Base-by-base conservation (phyloP, 2,888 invertebrate species). In the Petrolisthes manimaculis region DNA sequence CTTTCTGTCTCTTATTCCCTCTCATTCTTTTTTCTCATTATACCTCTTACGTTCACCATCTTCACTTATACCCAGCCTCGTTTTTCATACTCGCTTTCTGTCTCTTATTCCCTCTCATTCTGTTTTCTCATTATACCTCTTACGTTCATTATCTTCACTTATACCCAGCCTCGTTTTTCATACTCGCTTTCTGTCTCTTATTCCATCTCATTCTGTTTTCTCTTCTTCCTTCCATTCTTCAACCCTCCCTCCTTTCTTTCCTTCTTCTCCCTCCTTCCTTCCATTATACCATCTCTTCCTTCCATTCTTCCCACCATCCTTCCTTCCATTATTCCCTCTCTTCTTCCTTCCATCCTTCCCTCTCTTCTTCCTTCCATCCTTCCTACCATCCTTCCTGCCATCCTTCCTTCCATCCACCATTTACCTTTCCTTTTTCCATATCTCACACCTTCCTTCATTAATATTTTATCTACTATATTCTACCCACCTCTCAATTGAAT, bases 51-150 rank as follows among this genome's bases (percentile, higher is more conserved):
- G 37, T 37, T 37, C 37, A 37, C 2, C 37, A 37, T 37, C 37
- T 37, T 37, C 37, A 37, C 37, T 37, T 37, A 37, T 37, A 37
- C 37, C 37, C 37, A 37, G 0, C 37, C 37, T 37, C 37, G 37
- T 37, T 37, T 37, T 18, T 61, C 61, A 2, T 18, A 12, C 61
- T 61, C 61, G 1, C 61, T 61, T 18, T 61, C 61, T 71, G 18
- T 71, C 71, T 71, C 71, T 71, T n/a, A 18, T n/a, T 71, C 71
- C n/a, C 71, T 71, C 71, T 71, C 53, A 77, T 37, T 24, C 24
- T n/a, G n/a, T n/a, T n/a, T n/a, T n/a, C n/a, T n/a, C n/a, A n/a
- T n/a, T 37, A 37, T 37, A 37, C 37, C 37, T 37, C 37, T 37
- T 37, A 37, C 37, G 37, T 37, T 37, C 37, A 37, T 37, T 2